These are phyloP conservation scores for Cantharis rufa DNA, from an alignment of 2,888 invertebrate species.

Conservation along the genomic window DNA sequence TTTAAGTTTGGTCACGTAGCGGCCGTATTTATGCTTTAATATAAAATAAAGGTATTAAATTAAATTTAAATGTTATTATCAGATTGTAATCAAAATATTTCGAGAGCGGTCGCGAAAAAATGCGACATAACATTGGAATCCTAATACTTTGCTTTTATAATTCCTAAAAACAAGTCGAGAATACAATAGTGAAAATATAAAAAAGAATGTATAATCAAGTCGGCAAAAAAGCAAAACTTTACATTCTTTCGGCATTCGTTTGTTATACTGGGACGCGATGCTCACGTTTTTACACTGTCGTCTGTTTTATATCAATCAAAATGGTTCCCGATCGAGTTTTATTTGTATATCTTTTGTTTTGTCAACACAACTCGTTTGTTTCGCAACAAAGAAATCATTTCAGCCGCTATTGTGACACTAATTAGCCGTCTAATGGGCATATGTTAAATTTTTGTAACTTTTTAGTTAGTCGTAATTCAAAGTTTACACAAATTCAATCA, in stretches of 20 bases:
- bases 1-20: not conserved
- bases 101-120: constrained; percentile 40
- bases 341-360: constrained; percentile 46
- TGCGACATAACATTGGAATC: constrained; percentile 50
- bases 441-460: constrained; percentile 48
- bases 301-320: constrained; percentile 55
- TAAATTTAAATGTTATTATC: constrained; percentile 39
- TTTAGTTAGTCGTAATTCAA: constrained; percentile 40
- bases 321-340: constrained; percentile 44
- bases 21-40: not conserved
- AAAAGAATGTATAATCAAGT: constrained; percentile 40
- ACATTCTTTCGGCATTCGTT: constrained; percentile 52
- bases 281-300: constrained; percentile 51
- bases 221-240: constrained; percentile 45
- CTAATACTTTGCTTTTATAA: constrained; percentile 49
- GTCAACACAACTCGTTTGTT: constrained; percentile 45
- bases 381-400: constrained; percentile 51
- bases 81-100: constrained; percentile 34
- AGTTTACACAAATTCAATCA: not conserved
- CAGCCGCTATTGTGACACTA: constrained; percentile 52
- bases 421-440: constrained; percentile 53
- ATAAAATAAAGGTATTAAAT: constrained; percentile 12
- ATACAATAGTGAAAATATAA: constrained; percentile 48
- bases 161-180: constrained; percentile 45
- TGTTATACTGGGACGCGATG: constrained; percentile 46